phyloP scores from a whole-genome alignment of 2,113 vertebrate species.

The Rhea americana region DNA sequence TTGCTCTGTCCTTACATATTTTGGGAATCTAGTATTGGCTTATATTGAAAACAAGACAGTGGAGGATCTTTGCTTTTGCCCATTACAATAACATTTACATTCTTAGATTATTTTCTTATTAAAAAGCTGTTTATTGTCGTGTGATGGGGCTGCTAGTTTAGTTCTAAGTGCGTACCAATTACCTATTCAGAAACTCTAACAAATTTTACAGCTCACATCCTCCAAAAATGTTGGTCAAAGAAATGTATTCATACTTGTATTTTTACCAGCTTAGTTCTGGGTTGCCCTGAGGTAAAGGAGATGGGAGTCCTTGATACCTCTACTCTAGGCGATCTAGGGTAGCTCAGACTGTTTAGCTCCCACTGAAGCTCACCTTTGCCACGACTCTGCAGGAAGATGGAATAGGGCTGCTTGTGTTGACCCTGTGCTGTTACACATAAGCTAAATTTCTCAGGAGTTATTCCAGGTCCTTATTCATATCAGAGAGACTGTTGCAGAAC shows the following conservation, averaged over 20 bases:
- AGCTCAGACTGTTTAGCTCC: background rate
- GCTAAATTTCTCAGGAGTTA: background rate
- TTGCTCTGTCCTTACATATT: background rate
- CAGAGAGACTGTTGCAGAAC: background rate
- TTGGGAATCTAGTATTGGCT: background rate
- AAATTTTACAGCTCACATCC: background rate
- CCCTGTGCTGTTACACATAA: background rate
- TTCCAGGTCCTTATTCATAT: background rate
- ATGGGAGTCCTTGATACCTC: background rate
- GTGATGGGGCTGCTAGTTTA: background rate
- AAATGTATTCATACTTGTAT: background rate
- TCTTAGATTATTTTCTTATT: background rate
- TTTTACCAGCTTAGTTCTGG: background rate
- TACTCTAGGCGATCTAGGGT: background rate
- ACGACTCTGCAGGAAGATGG: background rate
- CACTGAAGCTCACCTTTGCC: background rate
- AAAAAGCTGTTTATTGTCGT: background rate
- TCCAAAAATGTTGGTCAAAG: background rate
- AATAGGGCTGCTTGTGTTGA: background rate
- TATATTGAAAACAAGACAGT: background rate
- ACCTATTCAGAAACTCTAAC: background rate
- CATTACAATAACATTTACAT: background rate
- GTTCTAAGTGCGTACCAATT: background rate
- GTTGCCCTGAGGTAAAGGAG: background rate
- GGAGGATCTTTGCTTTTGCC: background rate